Conservation (phyloP, 2,888 invertebrate species). For the Lysandra bellargus region DNA sequence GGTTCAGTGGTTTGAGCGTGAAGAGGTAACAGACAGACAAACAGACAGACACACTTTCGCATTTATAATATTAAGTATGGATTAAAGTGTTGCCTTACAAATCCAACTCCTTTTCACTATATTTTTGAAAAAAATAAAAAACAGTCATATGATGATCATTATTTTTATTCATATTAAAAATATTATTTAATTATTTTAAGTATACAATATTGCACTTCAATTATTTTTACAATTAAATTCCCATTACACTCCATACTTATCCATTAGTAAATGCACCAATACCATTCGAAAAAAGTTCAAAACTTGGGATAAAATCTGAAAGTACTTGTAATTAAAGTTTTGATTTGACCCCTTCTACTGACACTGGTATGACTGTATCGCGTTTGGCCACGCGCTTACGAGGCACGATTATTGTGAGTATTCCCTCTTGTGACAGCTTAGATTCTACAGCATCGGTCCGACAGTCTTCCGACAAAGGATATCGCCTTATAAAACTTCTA, state of each 20-base stretch:
- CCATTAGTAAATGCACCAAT: not conserved
- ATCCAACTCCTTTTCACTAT: no score
- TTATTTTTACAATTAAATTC: conserved; percentile 6
- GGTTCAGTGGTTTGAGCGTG: no score
- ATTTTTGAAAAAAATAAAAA: no score
- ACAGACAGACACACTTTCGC: no score
- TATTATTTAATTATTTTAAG: not conserved
- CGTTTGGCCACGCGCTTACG: conserved; percentile 48
- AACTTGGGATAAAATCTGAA: not conserved
- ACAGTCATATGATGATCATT: not conserved
- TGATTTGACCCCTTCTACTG: conserved; percentile 50
- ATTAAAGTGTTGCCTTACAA: no score
- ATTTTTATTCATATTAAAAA: not conserved
- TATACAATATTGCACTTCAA: not conserved
- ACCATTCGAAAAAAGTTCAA: not conserved
- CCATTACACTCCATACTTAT: not conserved
- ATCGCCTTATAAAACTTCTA: conserved; percentile 58
- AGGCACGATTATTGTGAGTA: conserved; percentile 55
- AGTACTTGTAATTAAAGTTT: conserved; percentile 50
- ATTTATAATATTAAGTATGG: no score
- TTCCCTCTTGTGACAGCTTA: conserved; percentile 55
- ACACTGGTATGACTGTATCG: conserved; percentile 61
- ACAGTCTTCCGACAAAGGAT: conserved; percentile 57
- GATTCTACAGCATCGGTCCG: conserved; percentile 54
- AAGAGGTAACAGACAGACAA: no score